Base-by-base conservation (phyloP, 2,888 invertebrate species). In the Neoscelio sp. region DNA sequence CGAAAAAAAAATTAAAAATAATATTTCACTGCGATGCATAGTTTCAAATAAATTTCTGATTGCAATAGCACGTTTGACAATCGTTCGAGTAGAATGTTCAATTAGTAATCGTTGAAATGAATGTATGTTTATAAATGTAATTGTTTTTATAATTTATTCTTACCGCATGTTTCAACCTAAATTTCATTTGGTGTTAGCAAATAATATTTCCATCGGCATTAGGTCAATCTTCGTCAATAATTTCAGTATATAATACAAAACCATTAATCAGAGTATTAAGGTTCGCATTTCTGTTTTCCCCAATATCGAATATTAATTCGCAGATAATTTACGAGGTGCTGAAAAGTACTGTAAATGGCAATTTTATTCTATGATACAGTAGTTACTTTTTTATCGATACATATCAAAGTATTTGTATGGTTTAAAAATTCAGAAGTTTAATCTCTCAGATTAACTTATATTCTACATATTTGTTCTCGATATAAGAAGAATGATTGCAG, bases 191-290 rank as follows among this genome's bases (percentile, higher is more conserved):
- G 26, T 65, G 20, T 62, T 44, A 42, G 56, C 18, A 12, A 50
- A 65, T 40, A 20, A 68, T 60, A 64, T 65, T 65, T 64, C 28
- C 40, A 18, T n/a, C 33, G 7, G 17, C 13, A 18, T 33, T 58
- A 46, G 50, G 40, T 58, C 35, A 68, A 58, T 76, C 62, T 68
- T 68, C 67, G 54, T 75, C 68, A 68, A 62, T 76, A 62, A 76
- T 62, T 30, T 62, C 56, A 18, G 35, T 17, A 10, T 48, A 68
- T 62, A 68, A 62, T 40, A 38, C 54, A 33, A 65, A 54, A n/a
- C 40, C 76, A 76, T 76, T 76, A 68, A 76, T 76, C 68, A 76
- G 23, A 28, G 40, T 33, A 13, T 65, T 65, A 64, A 77, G 54
- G 42, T 30, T 56, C 26, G 40, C 42, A 70, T 46, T 46, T 56